These are phyloP conservation scores for Penaeus chinensis DNA, from an alignment of 1,140 invertebrate genomes.

Conservation along the genomic window DNA sequence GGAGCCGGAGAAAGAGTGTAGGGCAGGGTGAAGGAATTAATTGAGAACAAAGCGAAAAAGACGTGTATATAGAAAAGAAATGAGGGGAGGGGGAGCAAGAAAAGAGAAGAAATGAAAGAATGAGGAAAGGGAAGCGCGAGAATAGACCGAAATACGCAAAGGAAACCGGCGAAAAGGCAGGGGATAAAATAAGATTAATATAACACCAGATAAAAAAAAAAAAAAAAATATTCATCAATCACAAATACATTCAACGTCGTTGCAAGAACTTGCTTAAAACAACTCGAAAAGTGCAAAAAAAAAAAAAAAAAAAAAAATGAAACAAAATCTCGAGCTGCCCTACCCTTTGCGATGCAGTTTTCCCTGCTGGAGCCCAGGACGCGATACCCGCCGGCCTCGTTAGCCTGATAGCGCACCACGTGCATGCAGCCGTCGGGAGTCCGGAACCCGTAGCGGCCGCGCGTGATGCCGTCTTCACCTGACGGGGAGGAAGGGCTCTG, in stretches of 20 bases:
- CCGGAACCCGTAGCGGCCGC: slow-evolving; percentile 50
- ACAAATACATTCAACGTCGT: too few species aligned
- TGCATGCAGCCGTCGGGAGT: slow-evolving; percentile 54
- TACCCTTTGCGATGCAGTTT: slow-evolving; percentile 11
- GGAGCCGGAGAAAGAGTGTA: not conserved
- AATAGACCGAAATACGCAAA: too few species aligned
- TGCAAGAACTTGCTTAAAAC: too few species aligned
- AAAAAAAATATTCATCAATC: not conserved
- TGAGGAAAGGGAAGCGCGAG: too few species aligned
- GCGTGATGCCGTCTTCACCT: slow-evolving; percentile 39
- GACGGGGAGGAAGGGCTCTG: not conserved
- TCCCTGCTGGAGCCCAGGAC: slow-evolving; percentile 44
- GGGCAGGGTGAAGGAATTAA: too few species aligned
- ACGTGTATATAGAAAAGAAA: not conserved
- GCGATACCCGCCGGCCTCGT: slow-evolving; percentile 28
- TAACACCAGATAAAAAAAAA: not conserved
- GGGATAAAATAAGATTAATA: too few species aligned
- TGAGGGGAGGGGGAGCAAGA: too few species aligned
- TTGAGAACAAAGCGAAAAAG: not conserved
- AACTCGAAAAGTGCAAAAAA: too few species aligned
- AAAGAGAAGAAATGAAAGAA: too few species aligned
- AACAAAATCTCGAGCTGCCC: not conserved
- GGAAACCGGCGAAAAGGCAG: too few species aligned
- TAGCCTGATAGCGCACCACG: slow-evolving; percentile 36
- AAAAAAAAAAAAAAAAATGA: not conserved